Evolutionary conservation across 2,888 invertebrate species (phyloP), one percentile per base, ranked within the genome.

Genomic region (Glaucopsyche alexis): DNA sequence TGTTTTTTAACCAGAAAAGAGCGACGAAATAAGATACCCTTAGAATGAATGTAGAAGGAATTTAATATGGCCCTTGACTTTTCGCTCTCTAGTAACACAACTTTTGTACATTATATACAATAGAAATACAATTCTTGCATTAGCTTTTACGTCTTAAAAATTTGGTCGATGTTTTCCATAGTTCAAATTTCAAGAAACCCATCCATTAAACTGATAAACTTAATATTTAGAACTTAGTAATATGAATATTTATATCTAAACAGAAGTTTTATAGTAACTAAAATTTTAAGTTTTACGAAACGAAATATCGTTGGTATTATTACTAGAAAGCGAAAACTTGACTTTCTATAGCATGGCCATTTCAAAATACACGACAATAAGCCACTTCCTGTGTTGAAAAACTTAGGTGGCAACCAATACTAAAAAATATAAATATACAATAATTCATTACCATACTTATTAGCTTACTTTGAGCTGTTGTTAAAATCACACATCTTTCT

Each of bases 251-350:
- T 65, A 60, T 60, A 60, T 60, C 6, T 42, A 40, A 64, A 11
- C 64, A 38, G 38, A 60, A 60, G 29, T 60, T 29, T 55, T 60
- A 11, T 13, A 60, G 13, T 16, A 29, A 60, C 19, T 55, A 19
- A 55, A 52, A 55, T 52, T 3, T 16, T 55, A 29, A 60, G 3
- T 13, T 19, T 29, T 29, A 29, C 13, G 29, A 60, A 16, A 13
- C 4, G 13, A 60, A 38, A 7, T 60, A 11, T 4, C 16, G 45
- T 60, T 8, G 9, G 4, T 9, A 16, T 42, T n/a, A 67, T 69
- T 69, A 69, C 69, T 69, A 69, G 69, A 29, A 69, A 69, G 69
- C 69, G 69, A 69, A 67, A 69, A 49, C 14, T 14, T 49, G 45
- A 69, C 19, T 14, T 45, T 69, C 16, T 67, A 29, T 47, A 69